These are phyloP conservation scores for Lagocephalus sceleratus DNA, from an alignment of 2,797 vertebrate species.

Conservation along the genomic window DNA sequence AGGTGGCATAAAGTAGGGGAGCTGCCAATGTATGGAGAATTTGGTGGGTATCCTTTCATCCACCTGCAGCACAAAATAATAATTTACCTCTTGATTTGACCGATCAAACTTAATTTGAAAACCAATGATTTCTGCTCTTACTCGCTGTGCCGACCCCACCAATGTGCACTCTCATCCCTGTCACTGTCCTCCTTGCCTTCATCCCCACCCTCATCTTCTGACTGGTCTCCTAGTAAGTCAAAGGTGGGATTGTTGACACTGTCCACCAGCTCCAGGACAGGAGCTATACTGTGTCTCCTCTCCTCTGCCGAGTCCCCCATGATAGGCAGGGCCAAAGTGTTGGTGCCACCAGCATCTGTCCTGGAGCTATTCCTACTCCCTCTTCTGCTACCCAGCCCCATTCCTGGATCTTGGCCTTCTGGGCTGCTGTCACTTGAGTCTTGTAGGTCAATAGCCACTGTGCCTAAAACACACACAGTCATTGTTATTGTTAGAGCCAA, in stretches of 20 bases:
- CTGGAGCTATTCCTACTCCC: conserved; percentile 67
- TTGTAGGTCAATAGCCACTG: conserved; percentile 83
- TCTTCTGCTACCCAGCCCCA: conserved; percentile 46
- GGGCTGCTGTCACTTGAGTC: conserved; percentile 82
- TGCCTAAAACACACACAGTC: conserved; percentile 63
- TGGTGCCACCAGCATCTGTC: conserved; percentile 62
- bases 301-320: conserved; percentile 67
- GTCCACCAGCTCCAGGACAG: conserved; percentile 82
- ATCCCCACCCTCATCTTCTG: conserved; percentile 78
- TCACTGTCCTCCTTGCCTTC: conserved; percentile 76
- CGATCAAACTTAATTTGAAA: not conserved
- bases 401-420: conserved; percentile 65
- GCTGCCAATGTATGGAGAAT: conserved; percentile 85
- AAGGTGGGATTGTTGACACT: conserved; percentile 74
- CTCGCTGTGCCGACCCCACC: conserved; percentile 79
- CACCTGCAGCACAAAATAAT: conserved; percentile 67
- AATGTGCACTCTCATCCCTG: conserved; percentile 70
- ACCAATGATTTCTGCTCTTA: conserved; percentile 47
- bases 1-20: conserved; percentile 84
- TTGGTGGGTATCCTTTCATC: conserved; percentile 83
- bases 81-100: conserved; percentile 12
- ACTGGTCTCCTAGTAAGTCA: conserved; percentile 83
- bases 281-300: conserved; percentile 81
- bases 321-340: conserved; percentile 75
- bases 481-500: not conserved